These are phyloP conservation scores for Phenganax subtilis DNA, from an alignment of 92 coral and sea anemone genomes.

Conservation along the genomic window DNA sequence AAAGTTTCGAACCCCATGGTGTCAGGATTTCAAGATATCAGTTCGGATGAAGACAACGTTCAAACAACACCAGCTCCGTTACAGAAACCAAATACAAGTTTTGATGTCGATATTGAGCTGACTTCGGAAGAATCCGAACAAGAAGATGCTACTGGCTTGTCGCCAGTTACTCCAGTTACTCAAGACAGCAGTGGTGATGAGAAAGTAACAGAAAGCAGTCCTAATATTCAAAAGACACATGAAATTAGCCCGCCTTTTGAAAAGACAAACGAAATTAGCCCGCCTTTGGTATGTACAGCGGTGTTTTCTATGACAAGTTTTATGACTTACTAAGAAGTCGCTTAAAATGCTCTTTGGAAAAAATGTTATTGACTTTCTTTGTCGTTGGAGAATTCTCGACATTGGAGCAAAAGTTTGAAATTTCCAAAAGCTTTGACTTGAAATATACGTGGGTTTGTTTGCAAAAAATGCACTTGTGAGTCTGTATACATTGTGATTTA, in stretches of 20 bases:
- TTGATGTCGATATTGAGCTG: slow-evolving; percentile 54
- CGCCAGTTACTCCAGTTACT: neutral
- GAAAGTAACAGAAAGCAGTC: neutral
- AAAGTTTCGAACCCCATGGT: slow-evolving; percentile 79
- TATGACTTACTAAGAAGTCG: no score
- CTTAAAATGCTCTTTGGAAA: no score
- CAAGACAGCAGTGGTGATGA: slow-evolving; percentile 1
- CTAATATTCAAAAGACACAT: neutral
- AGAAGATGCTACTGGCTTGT: slow-evolving; percentile 48
- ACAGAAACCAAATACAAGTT: slow-evolving; percentile 24
- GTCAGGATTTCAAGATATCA: slow-evolving; percentile 87
- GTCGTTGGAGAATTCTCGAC: no score
- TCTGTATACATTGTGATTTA: neutral
- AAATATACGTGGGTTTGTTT: no score
- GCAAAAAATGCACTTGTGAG: neutral
- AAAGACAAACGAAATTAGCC: neutral
- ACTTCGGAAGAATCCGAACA: slow-evolving; percentile 65
- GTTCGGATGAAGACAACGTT: slow-evolving; percentile 62
- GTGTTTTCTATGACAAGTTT: no score
- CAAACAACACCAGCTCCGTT: slow-evolving; percentile 10
- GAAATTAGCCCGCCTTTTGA: neutral
- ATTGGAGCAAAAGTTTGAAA: no score
- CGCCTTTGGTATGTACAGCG: neutral
- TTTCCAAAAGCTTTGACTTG: no score
- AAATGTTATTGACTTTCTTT: no score